Percentiles rank a stretch among this genome's conserved stretches.
phyloP scores from a whole-genome alignment of 2,888 invertebrate genomes.

The Cordilura impudica region DNA sequence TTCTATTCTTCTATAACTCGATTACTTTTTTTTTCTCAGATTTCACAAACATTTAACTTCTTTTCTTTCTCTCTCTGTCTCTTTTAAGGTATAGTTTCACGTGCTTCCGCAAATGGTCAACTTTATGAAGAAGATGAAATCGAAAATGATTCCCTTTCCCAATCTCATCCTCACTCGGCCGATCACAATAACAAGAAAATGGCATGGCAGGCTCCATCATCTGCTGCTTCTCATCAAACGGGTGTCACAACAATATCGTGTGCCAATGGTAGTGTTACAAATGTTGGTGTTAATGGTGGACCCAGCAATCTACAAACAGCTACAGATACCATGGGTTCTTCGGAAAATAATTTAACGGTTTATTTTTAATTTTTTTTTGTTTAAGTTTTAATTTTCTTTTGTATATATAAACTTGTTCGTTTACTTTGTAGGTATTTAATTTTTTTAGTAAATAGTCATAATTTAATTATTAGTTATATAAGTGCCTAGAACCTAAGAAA shows the following conservation, averaged over 20 bases:
- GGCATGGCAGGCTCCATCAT: slow-evolving; percentile 74
- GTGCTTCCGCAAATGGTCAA: slow-evolving; percentile 78
- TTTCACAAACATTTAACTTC: neutral
- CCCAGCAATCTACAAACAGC: slow-evolving; percentile 74
- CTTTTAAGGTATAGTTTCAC: slow-evolving; percentile 79
- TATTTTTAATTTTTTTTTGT: slow-evolving; percentile 78
- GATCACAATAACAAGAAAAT: slow-evolving; percentile 70
- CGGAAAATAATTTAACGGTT: slow-evolving; percentile 81
- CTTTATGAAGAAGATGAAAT: slow-evolving; percentile 78
- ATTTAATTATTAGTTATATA: slow-evolving; percentile 28
- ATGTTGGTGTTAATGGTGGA: slow-evolving; percentile 64
- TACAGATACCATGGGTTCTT: slow-evolving; percentile 77
- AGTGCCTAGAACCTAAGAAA: slow-evolving; percentile 1
- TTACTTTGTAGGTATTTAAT: slow-evolving; percentile 37
- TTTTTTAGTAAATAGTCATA: slow-evolving; percentile 1
- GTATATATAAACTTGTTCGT: slow-evolving; percentile 37
- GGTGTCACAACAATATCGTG: slow-evolving; percentile 62
- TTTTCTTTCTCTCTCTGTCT: slow-evolving; percentile 51
- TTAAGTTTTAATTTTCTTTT: neutral
- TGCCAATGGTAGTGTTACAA: slow-evolving; percentile 59
- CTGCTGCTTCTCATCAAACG: slow-evolving; percentile 43
- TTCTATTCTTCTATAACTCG: neutral
- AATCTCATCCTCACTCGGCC: slow-evolving; percentile 53
- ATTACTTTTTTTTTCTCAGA: neutral
- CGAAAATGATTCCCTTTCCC: slow-evolving; percentile 74